Conservation (phyloP, 2,888 invertebrate genomes). For the Epistrophe eligans region DNA sequence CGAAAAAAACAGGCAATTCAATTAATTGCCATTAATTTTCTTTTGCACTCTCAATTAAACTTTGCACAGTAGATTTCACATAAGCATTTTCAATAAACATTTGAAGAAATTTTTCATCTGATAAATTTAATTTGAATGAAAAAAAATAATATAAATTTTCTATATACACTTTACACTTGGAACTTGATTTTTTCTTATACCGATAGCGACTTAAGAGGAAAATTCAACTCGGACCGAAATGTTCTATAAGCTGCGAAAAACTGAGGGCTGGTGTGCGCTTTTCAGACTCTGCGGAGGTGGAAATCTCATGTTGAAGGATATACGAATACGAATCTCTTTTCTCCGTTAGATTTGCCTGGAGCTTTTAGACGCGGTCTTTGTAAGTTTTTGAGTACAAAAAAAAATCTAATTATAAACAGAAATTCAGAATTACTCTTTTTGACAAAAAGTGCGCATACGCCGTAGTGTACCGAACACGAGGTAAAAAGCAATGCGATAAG, state of each 20-base stretch:
- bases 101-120: conserved; percentile 10
- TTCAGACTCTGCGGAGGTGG: conserved; percentile 55
- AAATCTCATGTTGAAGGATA: conserved; percentile 50
- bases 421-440: conserved; percentile 33
- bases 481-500: conserved; percentile 30
- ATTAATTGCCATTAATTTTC: conserved; percentile 7
- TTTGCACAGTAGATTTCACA: conserved; percentile 4
- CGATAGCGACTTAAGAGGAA: conserved; percentile 24
- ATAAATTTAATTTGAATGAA: background rate
- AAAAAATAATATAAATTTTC: conserved; percentile 34
- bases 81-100: background rate
- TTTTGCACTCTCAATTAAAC: background rate
- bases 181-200: conserved; percentile 6
- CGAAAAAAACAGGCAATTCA: background rate
- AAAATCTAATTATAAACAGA: conserved; percentile 64
- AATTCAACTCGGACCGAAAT: conserved; percentile 42
- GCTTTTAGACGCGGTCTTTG: conserved; percentile 47
- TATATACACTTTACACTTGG: conserved; percentile 53
- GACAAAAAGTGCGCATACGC: conserved; percentile 64
- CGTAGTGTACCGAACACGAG: conserved; percentile 43
- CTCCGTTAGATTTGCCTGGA: conserved; percentile 45
- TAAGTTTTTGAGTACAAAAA: conserved; percentile 10
- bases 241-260: conserved; percentile 66
- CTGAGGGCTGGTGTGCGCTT: conserved; percentile 65
- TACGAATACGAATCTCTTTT: conserved; percentile 43